Evolutionary conservation across 2,888 invertebrate species (phyloP).

Genomic region (Drosophila antonietae): DNA sequence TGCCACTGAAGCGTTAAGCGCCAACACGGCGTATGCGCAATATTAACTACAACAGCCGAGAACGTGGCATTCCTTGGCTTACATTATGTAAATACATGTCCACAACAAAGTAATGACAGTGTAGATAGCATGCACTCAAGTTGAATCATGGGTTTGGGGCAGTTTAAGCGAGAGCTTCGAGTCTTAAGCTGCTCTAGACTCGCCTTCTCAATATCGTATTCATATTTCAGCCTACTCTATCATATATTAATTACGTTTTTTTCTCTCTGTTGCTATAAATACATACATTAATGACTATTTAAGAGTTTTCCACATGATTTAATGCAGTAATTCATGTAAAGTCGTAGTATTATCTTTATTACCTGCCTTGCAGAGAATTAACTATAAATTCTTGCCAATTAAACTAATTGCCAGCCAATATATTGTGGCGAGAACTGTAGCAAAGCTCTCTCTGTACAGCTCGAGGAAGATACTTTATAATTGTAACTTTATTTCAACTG

Average conservation of each 20-base stretch:
- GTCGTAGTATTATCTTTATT: conserved; percentile 24
- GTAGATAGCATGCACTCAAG: background rate
- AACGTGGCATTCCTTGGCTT: conserved; percentile 21
- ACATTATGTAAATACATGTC: conserved; percentile 48
- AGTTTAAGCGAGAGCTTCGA: background rate
- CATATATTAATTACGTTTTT: background rate
- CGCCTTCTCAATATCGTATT: background rate
- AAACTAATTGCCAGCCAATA: conserved; percentile 44
- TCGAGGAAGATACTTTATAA: conserved; percentile 32
- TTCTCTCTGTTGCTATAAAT: too few species aligned
- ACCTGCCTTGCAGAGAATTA: conserved; percentile 11
- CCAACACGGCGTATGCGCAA: conserved; percentile 49
- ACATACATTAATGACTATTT: background rate
- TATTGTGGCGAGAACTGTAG: conserved; percentile 14
- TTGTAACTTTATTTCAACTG: conserved; percentile 42
- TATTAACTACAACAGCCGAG: conserved; percentile 22
- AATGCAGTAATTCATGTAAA: conserved; percentile 7
- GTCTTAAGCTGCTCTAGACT: background rate
- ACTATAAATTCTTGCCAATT: conserved; percentile 48
- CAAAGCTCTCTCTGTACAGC: background rate
- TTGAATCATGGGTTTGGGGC: too few species aligned
- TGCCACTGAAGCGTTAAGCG: conserved; percentile 42
- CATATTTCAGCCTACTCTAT: background rate
- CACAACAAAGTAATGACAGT: conserved; percentile 26
- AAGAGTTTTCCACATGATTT: conserved; percentile 2